Conservation (phyloP, 2,797 vertebrate genomes). For the Diceros bicornis region DNA sequence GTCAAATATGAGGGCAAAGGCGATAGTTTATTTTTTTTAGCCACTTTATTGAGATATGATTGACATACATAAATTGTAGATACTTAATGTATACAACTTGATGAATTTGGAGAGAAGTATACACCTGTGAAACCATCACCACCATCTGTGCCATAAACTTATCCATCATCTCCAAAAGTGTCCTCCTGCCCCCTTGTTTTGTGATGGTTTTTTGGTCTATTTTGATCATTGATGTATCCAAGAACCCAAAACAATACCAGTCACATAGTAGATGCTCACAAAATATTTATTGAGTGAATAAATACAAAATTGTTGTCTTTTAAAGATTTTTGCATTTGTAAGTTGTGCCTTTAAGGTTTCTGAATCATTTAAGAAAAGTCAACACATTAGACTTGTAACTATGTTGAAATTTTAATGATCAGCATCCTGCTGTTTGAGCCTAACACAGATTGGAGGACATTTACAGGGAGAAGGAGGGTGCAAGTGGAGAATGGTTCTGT, state of each 20-base stretch:
- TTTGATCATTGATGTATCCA: background rate
- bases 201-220: background rate
- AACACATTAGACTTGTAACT: background rate
- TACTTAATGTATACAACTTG: background rate
- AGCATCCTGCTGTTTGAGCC: background rate
- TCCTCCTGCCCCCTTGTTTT: background rate
- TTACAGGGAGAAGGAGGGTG: background rate
- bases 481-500: background rate
- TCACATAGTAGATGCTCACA: background rate
- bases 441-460: background rate
- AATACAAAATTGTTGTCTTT: background rate
- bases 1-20: background rate
- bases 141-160: background rate
- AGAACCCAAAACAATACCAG: background rate
- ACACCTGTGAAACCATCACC: background rate
- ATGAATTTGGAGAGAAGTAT: background rate
- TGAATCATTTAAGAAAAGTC: background rate
- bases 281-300: background rate
- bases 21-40: background rate
- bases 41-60: background rate
- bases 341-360: background rate
- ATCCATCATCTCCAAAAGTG: background rate
- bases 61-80: background rate
- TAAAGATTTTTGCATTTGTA: background rate
- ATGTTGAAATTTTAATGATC: background rate